Evolutionary conservation across 2,113 vertebrate species (phyloP).

Genomic region (Acrocephalus kingi): DNA sequence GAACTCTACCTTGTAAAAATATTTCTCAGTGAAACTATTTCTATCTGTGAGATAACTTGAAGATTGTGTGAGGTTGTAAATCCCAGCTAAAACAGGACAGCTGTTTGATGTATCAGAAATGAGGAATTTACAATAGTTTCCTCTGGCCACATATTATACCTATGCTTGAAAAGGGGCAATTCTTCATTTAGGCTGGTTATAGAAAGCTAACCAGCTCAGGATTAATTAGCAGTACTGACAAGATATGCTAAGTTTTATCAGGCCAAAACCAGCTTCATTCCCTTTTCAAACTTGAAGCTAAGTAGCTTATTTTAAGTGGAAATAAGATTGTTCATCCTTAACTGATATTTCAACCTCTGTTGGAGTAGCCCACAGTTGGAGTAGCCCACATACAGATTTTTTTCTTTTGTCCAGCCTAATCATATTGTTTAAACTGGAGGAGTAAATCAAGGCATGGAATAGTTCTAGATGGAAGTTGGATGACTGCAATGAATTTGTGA

Average conservation of each 20-base stretch:
- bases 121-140: neutral
- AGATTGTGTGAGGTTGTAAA: neutral
- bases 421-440: neutral
- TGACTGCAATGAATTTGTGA: neutral
- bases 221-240: neutral
- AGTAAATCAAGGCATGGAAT: neutral
- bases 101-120: neutral
- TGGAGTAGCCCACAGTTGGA: neutral
- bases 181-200: neutral
- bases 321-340: neutral
- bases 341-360: neutral
- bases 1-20: neutral
- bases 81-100: neutral
- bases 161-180: neutral
- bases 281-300: neutral
- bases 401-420: neutral
- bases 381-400: neutral
- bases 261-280: neutral
- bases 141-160: neutral
- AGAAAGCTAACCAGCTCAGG: neutral
- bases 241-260: neutral
- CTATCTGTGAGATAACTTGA: neutral
- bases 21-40: neutral
- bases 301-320: neutral
- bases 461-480: neutral